Evolutionary conservation across 1,140 invertebrate genomes (phyloP).

Genomic region (Aphaenogaster ashmeadi): DNA sequence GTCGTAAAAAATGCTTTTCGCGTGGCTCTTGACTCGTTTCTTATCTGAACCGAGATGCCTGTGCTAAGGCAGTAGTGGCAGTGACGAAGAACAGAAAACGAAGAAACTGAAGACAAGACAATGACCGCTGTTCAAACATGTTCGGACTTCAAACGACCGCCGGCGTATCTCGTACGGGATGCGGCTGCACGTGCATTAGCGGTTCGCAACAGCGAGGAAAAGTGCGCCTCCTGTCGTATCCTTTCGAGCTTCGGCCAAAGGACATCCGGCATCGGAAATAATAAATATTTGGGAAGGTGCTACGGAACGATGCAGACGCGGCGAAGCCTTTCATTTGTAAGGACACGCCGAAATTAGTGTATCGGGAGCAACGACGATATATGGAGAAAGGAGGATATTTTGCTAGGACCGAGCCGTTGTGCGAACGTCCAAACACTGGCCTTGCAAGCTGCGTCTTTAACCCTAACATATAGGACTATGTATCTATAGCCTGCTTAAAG

Average conservation of each 20-base stretch:
- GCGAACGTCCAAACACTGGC: not conserved
- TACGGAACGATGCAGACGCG: constrained; percentile 80
- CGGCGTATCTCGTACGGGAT: constrained; percentile 50
- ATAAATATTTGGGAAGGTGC: constrained; percentile 85
- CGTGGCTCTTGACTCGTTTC: constrained; percentile 68
- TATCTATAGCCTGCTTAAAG: constrained; percentile 7
- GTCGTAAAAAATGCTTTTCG: constrained; percentile 75
- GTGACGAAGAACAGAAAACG: constrained; percentile 59
- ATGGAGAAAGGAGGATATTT: constrained; percentile 30
- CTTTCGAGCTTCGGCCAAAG: constrained; percentile 62
- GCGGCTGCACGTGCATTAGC: constrained; percentile 37
- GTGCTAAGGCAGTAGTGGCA: constrained; percentile 29
- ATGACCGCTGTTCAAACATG: constrained; percentile 79
- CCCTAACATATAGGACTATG: not conserved
- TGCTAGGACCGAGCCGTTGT: constrained; percentile 1
- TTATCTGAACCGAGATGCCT: constrained; percentile 76
- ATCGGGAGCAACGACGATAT: constrained; percentile 68
- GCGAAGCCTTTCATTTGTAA: constrained; percentile 86
- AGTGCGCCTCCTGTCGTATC: constrained; percentile 46
- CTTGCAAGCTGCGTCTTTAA: constrained; percentile 11
- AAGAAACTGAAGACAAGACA: constrained; percentile 68
- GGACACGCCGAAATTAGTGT: constrained; percentile 86
- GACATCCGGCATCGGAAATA: constrained; percentile 82
- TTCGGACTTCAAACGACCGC: constrained; percentile 73
- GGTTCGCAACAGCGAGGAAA: constrained; percentile 2